phyloP scores from a whole-genome alignment of 2,113 vertebrate species.

The Rhinolophus ferrumequinum region DNA sequence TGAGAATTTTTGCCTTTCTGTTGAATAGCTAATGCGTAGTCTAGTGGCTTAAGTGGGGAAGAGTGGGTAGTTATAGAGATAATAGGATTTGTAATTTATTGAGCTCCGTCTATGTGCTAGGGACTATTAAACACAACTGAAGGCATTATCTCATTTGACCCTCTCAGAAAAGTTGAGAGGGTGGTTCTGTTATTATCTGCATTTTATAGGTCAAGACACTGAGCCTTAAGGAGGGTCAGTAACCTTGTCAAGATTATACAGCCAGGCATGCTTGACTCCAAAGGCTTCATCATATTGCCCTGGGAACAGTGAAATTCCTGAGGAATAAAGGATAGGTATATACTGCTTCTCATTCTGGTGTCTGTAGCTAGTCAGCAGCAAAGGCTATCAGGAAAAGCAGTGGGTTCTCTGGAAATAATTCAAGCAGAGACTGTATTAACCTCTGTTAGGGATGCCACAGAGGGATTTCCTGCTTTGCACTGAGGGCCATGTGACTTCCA shows the following conservation, averaged over 20 bases:
- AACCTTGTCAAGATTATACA: background rate
- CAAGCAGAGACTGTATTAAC: background rate
- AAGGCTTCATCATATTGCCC: background rate
- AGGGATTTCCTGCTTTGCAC: background rate
- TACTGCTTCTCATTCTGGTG: background rate
- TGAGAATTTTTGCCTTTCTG: background rate
- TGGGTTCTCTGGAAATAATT: background rate
- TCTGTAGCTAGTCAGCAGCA: background rate
- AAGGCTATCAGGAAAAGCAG: background rate
- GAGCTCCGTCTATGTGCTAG: background rate
- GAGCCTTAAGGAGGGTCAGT: background rate
- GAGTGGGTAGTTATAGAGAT: background rate
- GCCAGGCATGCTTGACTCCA: background rate
- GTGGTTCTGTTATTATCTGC: background rate
- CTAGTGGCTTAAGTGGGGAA: background rate
- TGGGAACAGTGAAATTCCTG: background rate
- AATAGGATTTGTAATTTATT: background rate
- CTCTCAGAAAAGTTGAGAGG: background rate
- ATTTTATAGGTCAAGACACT: conserved; percentile 7
- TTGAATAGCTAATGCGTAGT: background rate
- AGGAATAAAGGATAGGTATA: background rate
- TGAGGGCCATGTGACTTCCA: background rate
- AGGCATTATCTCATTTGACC: background rate
- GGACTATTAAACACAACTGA: background rate
- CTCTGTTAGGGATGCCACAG: background rate